Evolutionary conservation across 2,888 invertebrate species (phyloP).

Genomic region (Acrobasis suavella): DNA sequence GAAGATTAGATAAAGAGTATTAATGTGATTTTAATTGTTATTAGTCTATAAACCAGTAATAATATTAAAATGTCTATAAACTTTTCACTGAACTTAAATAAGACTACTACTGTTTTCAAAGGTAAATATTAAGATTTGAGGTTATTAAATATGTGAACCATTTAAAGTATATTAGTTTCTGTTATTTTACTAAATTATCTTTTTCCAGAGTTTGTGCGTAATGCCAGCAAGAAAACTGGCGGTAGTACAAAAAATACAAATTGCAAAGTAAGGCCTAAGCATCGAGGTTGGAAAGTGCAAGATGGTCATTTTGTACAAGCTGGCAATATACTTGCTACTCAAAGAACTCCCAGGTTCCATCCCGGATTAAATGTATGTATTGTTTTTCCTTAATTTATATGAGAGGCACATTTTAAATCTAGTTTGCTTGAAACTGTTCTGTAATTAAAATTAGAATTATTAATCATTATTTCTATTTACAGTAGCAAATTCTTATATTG

Average conservation of each 20-base stretch:
- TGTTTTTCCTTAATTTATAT: background rate
- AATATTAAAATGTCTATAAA: conserved; percentile 41
- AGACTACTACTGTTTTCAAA: conserved; percentile 41
- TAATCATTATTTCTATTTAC: no score
- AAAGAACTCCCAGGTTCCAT: conserved; percentile 87
- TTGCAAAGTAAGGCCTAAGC: conserved; percentile 87
- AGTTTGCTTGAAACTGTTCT: no score
- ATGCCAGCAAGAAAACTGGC: conserved; percentile 89
- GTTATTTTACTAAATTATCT: conserved; percentile 19
- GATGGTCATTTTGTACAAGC: conserved; percentile 85
- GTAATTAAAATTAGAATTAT: no score
- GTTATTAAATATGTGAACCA: conserved; percentile 18
- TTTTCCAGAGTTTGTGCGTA: conserved; percentile 70
- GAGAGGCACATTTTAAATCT: no score
- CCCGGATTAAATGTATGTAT: conserved; percentile 88
- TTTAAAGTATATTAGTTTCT: background rate
- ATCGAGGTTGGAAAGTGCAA: conserved; percentile 89
- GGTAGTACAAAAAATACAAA: conserved; percentile 87
- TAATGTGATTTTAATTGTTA: background rate
- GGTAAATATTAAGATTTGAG: conserved; percentile 34
- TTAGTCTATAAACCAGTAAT: background rate
- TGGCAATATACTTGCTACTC: conserved; percentile 87
- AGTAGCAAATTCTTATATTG: no score
- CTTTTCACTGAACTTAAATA: conserved; percentile 35
- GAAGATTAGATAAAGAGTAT: no score